Conservation (phyloP, 2,797 vertebrate species). For the Danio tinwini region DNA sequence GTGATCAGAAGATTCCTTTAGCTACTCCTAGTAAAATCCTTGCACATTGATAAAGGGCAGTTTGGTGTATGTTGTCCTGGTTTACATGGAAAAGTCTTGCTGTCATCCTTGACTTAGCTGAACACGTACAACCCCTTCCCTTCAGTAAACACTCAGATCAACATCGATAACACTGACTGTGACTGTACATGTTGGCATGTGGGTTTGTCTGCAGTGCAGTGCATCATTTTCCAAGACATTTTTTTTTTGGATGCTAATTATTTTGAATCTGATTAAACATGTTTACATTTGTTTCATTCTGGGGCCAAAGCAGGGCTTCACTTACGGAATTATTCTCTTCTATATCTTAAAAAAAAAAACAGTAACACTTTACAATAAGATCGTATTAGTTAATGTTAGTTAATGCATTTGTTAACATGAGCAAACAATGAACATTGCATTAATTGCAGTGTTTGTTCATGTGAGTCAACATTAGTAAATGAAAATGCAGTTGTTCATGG, state of each 20-base stretch:
- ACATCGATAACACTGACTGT: constrained; percentile 43
- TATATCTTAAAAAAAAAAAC: neutral
- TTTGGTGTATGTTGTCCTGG: constrained; percentile 13
- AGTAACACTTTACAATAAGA: no score
- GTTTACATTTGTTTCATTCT: neutral
- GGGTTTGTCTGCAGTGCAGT: constrained; percentile 12
- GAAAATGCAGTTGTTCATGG: no score
- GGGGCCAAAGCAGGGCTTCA: neutral
- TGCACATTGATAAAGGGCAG: neutral
- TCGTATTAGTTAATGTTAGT: no score
- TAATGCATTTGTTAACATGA: no score
- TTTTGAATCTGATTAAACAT: constrained; percentile 10
- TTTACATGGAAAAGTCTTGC: constrained; percentile 21
- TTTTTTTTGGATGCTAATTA: constrained; percentile 1
- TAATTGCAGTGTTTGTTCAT: no score
- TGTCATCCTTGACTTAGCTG: constrained; percentile 45
- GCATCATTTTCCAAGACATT: neutral
- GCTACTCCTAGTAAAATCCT: neutral
- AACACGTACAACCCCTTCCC: constrained; percentile 59
- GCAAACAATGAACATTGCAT: no score
- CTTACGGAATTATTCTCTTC: neutral
- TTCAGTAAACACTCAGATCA: constrained; percentile 58
- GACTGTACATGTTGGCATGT: constrained; percentile 7
- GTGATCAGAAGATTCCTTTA: neutral
- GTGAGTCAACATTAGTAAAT: no score